phyloP scores from a whole-genome alignment of 92 coral and sea anemone species.

The Scolanthus callimorphus region DNA sequence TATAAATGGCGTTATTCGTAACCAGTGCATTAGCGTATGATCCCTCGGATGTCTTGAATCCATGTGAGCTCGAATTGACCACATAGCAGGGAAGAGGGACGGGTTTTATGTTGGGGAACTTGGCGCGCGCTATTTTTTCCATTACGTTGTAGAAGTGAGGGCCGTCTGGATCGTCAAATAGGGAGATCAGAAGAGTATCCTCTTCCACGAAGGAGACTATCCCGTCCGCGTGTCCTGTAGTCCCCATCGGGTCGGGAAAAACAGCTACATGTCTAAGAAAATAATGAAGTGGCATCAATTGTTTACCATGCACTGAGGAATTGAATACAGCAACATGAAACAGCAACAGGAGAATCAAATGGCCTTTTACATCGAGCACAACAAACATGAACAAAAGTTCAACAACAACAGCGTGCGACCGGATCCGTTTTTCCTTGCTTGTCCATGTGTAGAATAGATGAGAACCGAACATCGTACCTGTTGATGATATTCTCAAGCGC shows the following conservation, averaged over 20 bases:
- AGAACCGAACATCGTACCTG: no score
- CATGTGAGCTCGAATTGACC: conserved; percentile 23
- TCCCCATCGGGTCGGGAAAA: conserved; percentile 59
- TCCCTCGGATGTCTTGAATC: conserved; percentile 57
- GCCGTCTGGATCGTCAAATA: conserved; percentile 41
- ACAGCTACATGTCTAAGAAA: conserved; percentile 51
- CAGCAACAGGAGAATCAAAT: no score
- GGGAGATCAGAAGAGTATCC: conserved; percentile 39
- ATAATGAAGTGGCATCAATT: no score
- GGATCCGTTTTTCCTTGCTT: no score
- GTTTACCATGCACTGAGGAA: no score
- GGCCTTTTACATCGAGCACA: no score
- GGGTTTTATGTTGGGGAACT: conserved; percentile 41
- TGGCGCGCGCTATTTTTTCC: conserved; percentile 36
- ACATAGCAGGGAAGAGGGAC: conserved; percentile 58
- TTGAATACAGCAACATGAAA: no score
- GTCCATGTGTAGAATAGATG: no score
- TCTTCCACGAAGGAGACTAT: conserved; percentile 65
- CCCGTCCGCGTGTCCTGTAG: conserved; percentile 80
- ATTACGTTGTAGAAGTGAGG: conserved; percentile 35
- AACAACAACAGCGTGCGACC: no score
- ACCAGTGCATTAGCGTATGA: conserved; percentile 72
- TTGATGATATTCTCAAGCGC: conserved; percentile 46
- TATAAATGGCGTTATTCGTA: conserved; percentile 71
- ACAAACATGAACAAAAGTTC: no score